Conservation (phyloP, 64 coral and sea anemone species). For the Exaiptasia diaphana region DNA sequence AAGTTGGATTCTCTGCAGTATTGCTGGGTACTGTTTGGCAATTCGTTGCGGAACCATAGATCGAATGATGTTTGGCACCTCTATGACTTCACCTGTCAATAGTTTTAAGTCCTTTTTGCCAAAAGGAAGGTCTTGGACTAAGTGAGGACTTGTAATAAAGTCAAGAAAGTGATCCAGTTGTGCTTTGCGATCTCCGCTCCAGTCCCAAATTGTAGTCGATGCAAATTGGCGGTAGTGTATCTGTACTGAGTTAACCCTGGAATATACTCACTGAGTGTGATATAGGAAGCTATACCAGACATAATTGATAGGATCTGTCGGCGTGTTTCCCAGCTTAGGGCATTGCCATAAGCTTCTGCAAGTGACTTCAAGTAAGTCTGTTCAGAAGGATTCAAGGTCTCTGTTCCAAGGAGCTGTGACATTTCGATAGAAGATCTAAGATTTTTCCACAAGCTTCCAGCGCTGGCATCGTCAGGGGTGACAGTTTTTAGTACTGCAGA, state of each 20-base stretch:
- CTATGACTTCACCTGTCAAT: slow-evolving; percentile 1
- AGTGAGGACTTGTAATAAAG: slow-evolving; percentile 31
- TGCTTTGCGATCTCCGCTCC: background rate
- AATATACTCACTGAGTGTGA: slow-evolving; percentile 3
- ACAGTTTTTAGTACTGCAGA: slow-evolving; percentile 20
- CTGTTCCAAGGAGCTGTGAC: background rate
- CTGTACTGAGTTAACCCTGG: background rate
- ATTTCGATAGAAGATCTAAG: background rate
- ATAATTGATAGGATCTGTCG: background rate
- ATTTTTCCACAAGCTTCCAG: slow-evolving; percentile 5
- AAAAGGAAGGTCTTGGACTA: slow-evolving; percentile 47
- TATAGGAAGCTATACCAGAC: slow-evolving; percentile 2
- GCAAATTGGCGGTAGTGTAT: slow-evolving; percentile 14
- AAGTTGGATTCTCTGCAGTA: slow-evolving; percentile 26
- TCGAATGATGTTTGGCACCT: slow-evolving; percentile 20
- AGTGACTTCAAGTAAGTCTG: slow-evolving; percentile 26
- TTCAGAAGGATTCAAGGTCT: background rate
- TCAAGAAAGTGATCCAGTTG: slow-evolving; percentile 18
- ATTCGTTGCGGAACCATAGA: slow-evolving; percentile 12
- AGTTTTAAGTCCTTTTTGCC: slow-evolving; percentile 37
- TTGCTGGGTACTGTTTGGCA: slow-evolving; percentile 7
- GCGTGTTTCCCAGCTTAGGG: slow-evolving; percentile 31
- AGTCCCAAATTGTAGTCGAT: background rate
- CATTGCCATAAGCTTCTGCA: slow-evolving; percentile 31
- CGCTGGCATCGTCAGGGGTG: slow-evolving; percentile 20